A percentile compares a stretch with the other conserved stretches of the same genome.
These are phyloP conservation scores for Sinopyrophorus schimmeli DNA, from an alignment of 2,888 invertebrate species.

Conservation along the genomic window DNA sequence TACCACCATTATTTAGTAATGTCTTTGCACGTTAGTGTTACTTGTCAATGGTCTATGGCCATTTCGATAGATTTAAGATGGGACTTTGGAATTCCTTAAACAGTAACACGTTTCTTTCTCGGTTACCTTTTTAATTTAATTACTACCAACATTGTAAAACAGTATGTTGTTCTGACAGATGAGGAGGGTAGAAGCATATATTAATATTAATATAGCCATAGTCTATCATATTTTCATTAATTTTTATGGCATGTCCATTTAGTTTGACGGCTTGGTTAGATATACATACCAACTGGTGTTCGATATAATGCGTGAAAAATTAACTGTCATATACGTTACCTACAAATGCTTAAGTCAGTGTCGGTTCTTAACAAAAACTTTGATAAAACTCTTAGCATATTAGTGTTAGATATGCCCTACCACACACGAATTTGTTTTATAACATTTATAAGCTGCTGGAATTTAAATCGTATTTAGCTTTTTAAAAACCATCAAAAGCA, in stretches of 20 bases:
- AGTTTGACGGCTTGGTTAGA: constrained; percentile 19
- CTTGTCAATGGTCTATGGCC: no score
- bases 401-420: constrained; percentile 17
- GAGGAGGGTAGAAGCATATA: constrained; percentile 37
- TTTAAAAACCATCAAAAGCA: no score
- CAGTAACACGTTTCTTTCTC: no score
- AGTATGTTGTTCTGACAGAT: constrained; percentile 33
- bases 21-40: constrained; percentile 32
- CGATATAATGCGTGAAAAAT: constrained; percentile 36
- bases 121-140: constrained; percentile 50
- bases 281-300: constrained; percentile 22
- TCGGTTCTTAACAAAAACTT: constrained; percentile 18
- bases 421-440: constrained; percentile 18
- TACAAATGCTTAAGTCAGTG: constrained; percentile 22
- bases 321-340: constrained; percentile 32
- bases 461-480: constrained; percentile 6
- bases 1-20: constrained; percentile 37
- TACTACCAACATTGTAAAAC: constrained; percentile 42
- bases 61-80: no score
- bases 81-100: no score
- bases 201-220: constrained; percentile 24
- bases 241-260: constrained; percentile 27
- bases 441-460: constrained; percentile 12
- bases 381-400: constrained; percentile 23
- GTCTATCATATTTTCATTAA: constrained; percentile 28